These are phyloP conservation scores for Penaeus chinensis DNA, from an alignment of 1,140 invertebrate genomes.

Conservation along the genomic window DNA sequence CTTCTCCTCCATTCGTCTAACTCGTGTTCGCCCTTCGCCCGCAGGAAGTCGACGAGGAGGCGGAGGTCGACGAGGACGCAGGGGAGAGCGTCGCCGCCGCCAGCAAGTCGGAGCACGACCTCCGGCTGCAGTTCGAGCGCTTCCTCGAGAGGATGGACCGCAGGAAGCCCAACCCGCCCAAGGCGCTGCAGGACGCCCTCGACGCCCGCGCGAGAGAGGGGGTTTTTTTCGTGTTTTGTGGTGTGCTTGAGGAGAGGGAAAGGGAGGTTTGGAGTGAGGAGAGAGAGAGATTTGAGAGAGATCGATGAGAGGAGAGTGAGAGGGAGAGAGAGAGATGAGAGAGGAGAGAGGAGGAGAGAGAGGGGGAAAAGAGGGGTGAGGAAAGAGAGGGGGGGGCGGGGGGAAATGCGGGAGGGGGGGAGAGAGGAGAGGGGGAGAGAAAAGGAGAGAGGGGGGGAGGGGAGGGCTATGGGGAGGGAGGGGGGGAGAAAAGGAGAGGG, in stretches of 20 bases:
- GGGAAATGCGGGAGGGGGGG: not conserved
- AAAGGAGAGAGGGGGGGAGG: too few relatives aligned
- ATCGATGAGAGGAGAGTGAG: too few relatives aligned
- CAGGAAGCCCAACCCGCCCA: conserved; percentile 15
- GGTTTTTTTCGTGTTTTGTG: too few relatives aligned
- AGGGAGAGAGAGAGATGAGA: not conserved
- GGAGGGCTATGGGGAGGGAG: too few relatives aligned
- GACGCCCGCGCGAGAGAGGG: not conserved
- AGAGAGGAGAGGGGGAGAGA: too few relatives aligned
- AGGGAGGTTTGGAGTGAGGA: too few relatives aligned
- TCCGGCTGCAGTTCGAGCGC: conserved; percentile 66
- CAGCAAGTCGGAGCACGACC: conserved; percentile 65
- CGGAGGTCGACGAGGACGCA: conserved; percentile 63
- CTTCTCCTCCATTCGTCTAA: not conserved
- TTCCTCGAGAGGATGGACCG: conserved; percentile 60
- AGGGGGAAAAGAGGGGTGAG: too few relatives aligned
- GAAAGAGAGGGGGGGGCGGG: not conserved
- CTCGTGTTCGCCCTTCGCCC: not conserved
- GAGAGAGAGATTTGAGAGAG: not conserved
- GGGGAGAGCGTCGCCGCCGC: conserved; percentile 65
- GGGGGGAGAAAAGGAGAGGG: too few relatives aligned
- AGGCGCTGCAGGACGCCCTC: not conserved
- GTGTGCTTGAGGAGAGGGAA: too few relatives aligned
- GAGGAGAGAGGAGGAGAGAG: not conserved
- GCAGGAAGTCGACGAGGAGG: conserved; percentile 51